These are phyloP conservation scores for Micropoecilia bifurca DNA, from an alignment of 2,797 vertebrate genomes.

Conservation along the genomic window DNA sequence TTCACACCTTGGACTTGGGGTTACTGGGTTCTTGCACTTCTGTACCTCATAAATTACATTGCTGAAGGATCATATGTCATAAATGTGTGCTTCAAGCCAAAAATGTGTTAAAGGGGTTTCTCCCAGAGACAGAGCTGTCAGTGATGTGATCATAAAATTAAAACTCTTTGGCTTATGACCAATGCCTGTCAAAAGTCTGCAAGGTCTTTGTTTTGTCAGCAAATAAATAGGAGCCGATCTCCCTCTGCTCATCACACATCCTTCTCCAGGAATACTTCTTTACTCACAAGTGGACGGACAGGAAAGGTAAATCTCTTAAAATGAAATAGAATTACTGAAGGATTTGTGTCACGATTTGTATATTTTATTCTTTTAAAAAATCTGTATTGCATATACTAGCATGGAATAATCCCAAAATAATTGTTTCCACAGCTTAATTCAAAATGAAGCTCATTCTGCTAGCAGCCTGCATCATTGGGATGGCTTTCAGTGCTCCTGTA, in stretches of 20 bases:
- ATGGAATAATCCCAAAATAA: not conserved
- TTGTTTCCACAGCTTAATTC: conserved; percentile 50
- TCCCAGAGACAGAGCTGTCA: conserved; percentile 44
- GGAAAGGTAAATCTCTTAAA: conserved; percentile 51
- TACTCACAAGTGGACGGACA: conserved; percentile 22
- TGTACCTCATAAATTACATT: conserved; percentile 33
- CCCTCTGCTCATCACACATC: conserved; percentile 43
- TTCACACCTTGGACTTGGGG: not conserved
- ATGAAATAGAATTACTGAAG: conserved; percentile 7
- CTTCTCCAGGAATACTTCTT: conserved; percentile 32
- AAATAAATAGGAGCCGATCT: conserved; percentile 72
- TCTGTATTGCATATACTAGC: not conserved
- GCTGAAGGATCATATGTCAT: conserved; percentile 36
- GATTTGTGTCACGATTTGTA: not conserved
- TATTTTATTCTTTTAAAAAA: not conserved
- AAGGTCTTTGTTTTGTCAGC: conserved; percentile 49
- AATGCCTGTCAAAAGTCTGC: conserved; percentile 57
- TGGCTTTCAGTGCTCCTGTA: conserved; percentile 70
- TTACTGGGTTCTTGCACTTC: conserved; percentile 16
- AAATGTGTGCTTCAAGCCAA: conserved; percentile 52
- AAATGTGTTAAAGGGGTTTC: conserved; percentile 45
- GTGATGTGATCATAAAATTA: conserved; percentile 42
- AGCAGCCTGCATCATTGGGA: conserved; percentile 62
- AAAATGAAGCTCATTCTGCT: conserved; percentile 72
- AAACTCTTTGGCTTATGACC: conserved; percentile 58